A percentile compares a stretch with the other conserved stretches of the same genome.
phyloP scores from a whole-genome alignment of 2,888 invertebrate genomes.

The Molorchus minor region DNA sequence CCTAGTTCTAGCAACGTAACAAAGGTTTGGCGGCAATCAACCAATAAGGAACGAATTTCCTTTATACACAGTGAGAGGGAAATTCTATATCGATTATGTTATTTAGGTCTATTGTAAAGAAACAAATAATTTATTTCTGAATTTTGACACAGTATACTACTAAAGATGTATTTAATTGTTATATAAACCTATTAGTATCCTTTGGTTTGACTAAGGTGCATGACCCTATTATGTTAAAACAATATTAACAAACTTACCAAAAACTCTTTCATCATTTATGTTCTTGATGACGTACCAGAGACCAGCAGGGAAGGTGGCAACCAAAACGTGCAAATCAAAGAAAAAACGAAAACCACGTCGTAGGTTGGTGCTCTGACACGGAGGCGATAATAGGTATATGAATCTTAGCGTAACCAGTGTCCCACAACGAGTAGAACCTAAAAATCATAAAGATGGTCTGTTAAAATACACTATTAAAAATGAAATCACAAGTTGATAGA shows the following conservation, averaged over 20 bases:
- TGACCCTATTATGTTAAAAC: too few species aligned
- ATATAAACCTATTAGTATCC: too few species aligned
- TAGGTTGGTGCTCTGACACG: conserved; percentile 99
- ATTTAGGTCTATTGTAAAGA: too few species aligned
- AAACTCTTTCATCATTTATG: conserved; percentile 96
- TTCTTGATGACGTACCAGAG: conserved; percentile 99
- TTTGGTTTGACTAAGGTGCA: too few species aligned
- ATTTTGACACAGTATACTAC: too few species aligned
- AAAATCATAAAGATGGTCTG: conserved; percentile 25
- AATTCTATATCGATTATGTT: too few species aligned
- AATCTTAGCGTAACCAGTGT: conserved; percentile 98
- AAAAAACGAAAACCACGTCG: conserved; percentile 99
- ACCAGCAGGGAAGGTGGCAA: conserved; percentile 97
- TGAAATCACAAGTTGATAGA: neutral
- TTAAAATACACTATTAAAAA: conserved; percentile 5
- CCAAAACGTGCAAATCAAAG: conserved; percentile 97
- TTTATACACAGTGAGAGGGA: too few species aligned
- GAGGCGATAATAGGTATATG: conserved; percentile 99
- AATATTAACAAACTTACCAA: conserved; percentile 72
- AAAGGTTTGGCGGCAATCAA: too few species aligned
- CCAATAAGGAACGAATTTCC: too few species aligned
- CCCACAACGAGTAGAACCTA: conserved; percentile 98
- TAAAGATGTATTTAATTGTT: too few species aligned
- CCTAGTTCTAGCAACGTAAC: too few species aligned
- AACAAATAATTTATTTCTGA: too few species aligned